Base-by-base conservation (phyloP, 2,888 invertebrate genomes). In the Coelinius sp. region DNA sequence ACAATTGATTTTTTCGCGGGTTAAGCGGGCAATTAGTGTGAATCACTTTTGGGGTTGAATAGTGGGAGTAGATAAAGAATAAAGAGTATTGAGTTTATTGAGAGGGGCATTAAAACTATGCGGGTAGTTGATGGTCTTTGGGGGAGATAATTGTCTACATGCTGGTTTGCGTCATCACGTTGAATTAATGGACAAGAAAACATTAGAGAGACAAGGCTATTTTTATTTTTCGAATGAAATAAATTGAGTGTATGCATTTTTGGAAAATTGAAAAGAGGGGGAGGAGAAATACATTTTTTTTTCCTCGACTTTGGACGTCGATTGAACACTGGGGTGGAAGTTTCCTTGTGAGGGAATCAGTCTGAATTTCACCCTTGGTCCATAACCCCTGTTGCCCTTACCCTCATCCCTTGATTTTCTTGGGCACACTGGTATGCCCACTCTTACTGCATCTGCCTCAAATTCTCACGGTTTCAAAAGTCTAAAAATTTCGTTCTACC, bases 1-100 rank as follows among this genome's bases (percentile, higher is more conserved):
- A 70, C 75, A 79, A 82, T 82, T 80, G 81, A 82, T 81, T 82
- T 82, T 80, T 79, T n/a, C n/a, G n/a, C n/a, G n/a, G 76, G 79
- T 81, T 80, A 81, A 79, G 77, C 70, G 53, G 20, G 59, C 72
- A 81, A 80, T 81, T 80, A 76, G 75, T 75, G 77, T 82, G 81
- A 82, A 80, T 81, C 79, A 81, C 77, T 78, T 71, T 52, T 56
- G 46, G 49, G 53, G 59, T 69, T 68, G 73, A 68, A 75, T 65
- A 53, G 52, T 38, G 69, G n/a, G n/a, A 52, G 63, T 53, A 17
- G 49, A 56, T 68, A 49, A 27, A 38, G 17, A 56, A 56, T 10
- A n/a, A 53, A 52, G 12, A 69, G 64, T 53, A 68, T 25, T 66
- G 64, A 63, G 71, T 71, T 71, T 31, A 64, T 53, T 52, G 53